Percentiles rank a stretch among this genome's conserved stretches.
These are phyloP conservation scores for Tiliacea aurago DNA, from an alignment of 2,888 invertebrate genomes.

Conservation along the genomic window DNA sequence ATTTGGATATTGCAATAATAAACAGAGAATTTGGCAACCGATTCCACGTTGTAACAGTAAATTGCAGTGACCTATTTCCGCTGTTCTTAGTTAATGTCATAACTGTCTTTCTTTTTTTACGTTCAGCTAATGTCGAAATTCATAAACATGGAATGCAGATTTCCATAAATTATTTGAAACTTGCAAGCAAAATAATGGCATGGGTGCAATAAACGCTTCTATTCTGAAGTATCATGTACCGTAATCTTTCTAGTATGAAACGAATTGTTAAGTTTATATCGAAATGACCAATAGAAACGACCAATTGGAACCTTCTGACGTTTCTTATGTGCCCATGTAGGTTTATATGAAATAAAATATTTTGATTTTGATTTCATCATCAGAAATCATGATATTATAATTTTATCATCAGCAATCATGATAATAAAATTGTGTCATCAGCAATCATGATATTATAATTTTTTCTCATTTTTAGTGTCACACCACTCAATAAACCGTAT, in stretches of 20 bases:
- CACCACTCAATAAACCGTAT: neutral
- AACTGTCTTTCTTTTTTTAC: neutral
- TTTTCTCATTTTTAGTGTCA: neutral
- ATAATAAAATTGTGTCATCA: too few species aligned
- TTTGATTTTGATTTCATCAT: too few species aligned
- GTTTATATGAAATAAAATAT: too few species aligned
- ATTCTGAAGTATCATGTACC: neutral
- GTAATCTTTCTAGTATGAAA: neutral
- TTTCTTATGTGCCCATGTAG: too few species aligned
- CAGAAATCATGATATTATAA: too few species aligned
- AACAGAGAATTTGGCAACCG: constrained; percentile 50
- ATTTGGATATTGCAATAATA: constrained; percentile 50
- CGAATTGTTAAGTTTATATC: too few species aligned
- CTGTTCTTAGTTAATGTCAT: constrained; percentile 7
- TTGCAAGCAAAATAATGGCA: neutral
- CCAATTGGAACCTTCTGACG: too few species aligned
- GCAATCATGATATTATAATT: too few species aligned
- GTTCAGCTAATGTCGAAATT: neutral
- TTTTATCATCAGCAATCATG: too few species aligned
- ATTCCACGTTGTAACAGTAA: constrained; percentile 6
- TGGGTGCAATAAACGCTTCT: neutral
- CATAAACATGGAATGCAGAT: neutral
- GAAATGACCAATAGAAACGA: too few species aligned
- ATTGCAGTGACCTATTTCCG: constrained; percentile 41
- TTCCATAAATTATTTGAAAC: neutral